These are phyloP conservation scores for Mastacembelus armatus DNA, from an alignment of 2,797 vertebrate species.

Conservation along the genomic window DNA sequence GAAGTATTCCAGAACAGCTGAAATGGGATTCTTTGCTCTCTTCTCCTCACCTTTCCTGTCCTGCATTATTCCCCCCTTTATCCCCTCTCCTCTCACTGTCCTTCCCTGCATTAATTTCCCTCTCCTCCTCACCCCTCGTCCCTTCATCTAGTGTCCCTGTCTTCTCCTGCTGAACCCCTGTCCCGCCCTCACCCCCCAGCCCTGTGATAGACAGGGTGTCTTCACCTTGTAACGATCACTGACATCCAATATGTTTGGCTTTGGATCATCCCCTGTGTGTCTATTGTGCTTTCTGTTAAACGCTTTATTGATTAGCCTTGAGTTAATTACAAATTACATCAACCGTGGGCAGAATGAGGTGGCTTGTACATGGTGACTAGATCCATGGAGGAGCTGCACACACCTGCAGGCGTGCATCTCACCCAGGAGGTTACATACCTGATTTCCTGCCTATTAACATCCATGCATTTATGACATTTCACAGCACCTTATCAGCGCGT, in stretches of 20 bases:
- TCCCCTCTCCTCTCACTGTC: constrained; percentile 13
- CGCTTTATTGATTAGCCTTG: constrained; percentile 80
- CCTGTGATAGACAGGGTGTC: constrained; percentile 72
- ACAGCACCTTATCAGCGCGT: constrained; percentile 60
- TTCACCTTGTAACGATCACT: constrained; percentile 77
- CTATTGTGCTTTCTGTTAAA: constrained; percentile 76
- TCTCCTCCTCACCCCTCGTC: constrained; percentile 18
- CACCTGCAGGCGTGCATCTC: constrained; percentile 35
- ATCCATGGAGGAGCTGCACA: constrained; percentile 44
- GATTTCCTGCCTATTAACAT: constrained; percentile 36
- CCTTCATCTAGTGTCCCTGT: constrained; percentile 31
- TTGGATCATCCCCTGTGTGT: constrained; percentile 73
- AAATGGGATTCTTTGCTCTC: constrained; percentile 24
- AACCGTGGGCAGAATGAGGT: constrained; percentile 46
- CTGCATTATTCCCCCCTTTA: neutral
- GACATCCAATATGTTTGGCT: constrained; percentile 79
- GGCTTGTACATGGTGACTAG: constrained; percentile 27
- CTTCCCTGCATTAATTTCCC: constrained; percentile 23
- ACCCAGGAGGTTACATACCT: constrained; percentile 34
- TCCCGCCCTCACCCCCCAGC: constrained; percentile 9
- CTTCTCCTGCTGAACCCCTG: constrained; percentile 2
- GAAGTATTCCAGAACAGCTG: neutral
- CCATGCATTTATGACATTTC: constrained; percentile 68
- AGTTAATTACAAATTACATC: constrained; percentile 80
- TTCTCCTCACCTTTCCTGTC: constrained; percentile 9